A percentile compares a stretch with the other conserved stretches of the same genome.
Evolutionary conservation across 2,797 vertebrate species (phyloP).

Genomic region (Danio albolineatus): DNA sequence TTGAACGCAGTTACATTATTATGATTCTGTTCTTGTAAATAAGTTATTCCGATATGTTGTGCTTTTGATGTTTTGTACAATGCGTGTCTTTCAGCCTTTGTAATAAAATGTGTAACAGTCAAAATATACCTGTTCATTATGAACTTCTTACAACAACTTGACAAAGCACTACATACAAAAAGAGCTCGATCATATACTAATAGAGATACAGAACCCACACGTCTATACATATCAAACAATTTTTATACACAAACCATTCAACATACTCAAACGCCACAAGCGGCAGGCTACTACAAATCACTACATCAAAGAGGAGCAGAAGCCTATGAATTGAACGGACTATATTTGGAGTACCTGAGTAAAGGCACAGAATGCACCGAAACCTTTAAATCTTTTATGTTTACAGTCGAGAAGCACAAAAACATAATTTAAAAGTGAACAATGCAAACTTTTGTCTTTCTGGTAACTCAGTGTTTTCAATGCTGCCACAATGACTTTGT

Average conservation of each 20-base stretch:
- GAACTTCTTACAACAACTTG: conserved; percentile 12
- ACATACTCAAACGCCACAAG: conserved; percentile 3
- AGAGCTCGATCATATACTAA: not conserved
- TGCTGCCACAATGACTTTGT: not conserved
- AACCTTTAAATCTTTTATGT: conserved; percentile 18
- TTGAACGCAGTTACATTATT: conserved; percentile 36
- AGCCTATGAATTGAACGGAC: not conserved
- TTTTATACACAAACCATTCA: conserved; percentile 10
- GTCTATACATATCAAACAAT: conserved; percentile 18
- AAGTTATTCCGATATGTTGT: not conserved
- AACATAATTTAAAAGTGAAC: not conserved
- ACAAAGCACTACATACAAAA: conserved; percentile 12
- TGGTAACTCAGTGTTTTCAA: not conserved
- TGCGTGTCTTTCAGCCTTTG: not conserved
- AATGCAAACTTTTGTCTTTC: not conserved
- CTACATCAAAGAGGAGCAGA: conserved; percentile 30
- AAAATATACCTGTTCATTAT: conserved; percentile 27
- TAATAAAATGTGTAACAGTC: conserved; percentile 36
- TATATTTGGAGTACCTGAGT: conserved; percentile 22
- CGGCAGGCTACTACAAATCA: not conserved
- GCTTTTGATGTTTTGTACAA: conserved; percentile 26
- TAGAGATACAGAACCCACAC: not conserved
- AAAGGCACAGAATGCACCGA: not conserved
- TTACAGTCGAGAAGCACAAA: not conserved
- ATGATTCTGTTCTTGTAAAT: not conserved